These are phyloP conservation scores for Lucilia sericata DNA, from an alignment of 1,140 invertebrate genomes.

Conservation along the genomic window DNA sequence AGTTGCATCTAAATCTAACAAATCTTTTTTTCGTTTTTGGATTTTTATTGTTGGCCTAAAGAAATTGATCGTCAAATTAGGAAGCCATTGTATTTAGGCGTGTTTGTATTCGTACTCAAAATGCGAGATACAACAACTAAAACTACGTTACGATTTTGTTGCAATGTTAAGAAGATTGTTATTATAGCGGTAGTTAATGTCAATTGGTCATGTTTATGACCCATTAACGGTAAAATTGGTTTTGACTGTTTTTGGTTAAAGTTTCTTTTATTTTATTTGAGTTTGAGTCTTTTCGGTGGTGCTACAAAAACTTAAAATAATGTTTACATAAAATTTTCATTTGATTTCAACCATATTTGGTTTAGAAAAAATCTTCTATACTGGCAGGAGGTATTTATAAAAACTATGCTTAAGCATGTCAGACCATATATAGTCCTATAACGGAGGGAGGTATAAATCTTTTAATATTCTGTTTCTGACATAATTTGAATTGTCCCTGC, in stretches of 20 bases:
- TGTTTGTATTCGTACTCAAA: not conserved
- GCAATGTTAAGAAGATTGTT: not conserved
- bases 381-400: not conserved
- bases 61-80: slow-evolving; percentile 29
- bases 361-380: not conserved
- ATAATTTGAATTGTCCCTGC: no score
- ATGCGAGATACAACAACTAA: not conserved
- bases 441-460: no score
- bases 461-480: no score
- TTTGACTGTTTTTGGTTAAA: slow-evolving; percentile 1
- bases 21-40: not conserved
- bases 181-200: slow-evolving; percentile 23
- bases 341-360: not conserved
- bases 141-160: not conserved
- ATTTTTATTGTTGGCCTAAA: not conserved
- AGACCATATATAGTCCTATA: no score
- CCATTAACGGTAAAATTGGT: slow-evolving; percentile 26
- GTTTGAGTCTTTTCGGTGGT: not conserved
- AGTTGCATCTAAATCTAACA: not conserved
- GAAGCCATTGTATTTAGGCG: slow-evolving; percentile 19
- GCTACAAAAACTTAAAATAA: no score
- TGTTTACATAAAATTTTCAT: not conserved
- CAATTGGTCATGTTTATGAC: slow-evolving; percentile 29
- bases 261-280: not conserved
- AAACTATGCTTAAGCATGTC: no score